phyloP scores from a whole-genome alignment of 2,113 vertebrate species.

The Dipodomys spectabilis region DNA sequence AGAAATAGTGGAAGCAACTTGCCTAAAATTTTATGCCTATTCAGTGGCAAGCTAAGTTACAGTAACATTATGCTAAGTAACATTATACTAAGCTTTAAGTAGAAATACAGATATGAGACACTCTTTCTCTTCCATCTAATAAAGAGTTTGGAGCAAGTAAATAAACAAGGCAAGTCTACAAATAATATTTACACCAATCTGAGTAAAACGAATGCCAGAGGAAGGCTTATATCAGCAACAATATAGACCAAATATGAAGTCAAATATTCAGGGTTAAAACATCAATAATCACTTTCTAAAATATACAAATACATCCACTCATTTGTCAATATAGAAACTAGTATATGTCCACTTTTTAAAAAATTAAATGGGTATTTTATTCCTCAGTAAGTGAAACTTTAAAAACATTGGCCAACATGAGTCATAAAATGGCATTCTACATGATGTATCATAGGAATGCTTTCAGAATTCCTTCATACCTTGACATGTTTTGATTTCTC shows the following conservation, averaged over 20 bases:
- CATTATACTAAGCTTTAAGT: background rate
- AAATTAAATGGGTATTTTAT: background rate
- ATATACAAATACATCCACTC: background rate
- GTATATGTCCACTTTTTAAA: background rate
- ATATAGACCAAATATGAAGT: background rate
- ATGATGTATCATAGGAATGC: background rate
- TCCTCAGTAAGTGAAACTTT: conserved; percentile 22
- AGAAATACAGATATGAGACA: background rate
- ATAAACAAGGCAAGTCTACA: background rate
- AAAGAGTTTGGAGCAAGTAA: background rate
- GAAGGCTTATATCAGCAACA: background rate
- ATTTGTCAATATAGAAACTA: background rate
- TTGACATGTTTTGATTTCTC: conserved; percentile 44
- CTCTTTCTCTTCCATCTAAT: background rate
- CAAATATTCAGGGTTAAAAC: conserved; percentile 27
- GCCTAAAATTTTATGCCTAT: background rate
- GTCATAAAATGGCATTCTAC: background rate
- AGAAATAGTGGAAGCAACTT: conserved; percentile 14
- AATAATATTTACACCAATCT: background rate
- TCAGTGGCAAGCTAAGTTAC: background rate
- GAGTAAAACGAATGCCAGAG: conserved; percentile 24
- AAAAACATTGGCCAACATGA: background rate
- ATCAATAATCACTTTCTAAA: conserved; percentile 42
- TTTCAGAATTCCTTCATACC: conserved; percentile 26
- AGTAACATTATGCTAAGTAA: background rate